These are phyloP conservation scores for Pelobates cultripes DNA, from an alignment of 2,797 vertebrate genomes.

Conservation along the genomic window DNA sequence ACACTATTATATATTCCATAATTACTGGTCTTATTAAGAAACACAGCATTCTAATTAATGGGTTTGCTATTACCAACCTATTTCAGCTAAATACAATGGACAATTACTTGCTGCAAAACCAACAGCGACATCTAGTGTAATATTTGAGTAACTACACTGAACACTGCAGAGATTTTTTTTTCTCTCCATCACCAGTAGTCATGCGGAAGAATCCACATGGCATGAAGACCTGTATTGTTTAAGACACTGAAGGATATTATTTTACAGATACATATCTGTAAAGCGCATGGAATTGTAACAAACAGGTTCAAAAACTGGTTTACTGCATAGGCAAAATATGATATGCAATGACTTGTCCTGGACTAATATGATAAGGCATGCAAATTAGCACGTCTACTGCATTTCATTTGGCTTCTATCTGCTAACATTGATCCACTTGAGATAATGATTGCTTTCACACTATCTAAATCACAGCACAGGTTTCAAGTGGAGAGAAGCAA, in stretches of 20 bases:
- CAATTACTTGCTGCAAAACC: background rate
- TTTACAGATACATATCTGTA: no score
- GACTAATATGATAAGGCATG: background rate
- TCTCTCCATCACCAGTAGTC: background rate
- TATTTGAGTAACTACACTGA: background rate
- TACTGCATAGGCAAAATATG: background rate
- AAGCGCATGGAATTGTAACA: background rate
- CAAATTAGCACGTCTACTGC: background rate
- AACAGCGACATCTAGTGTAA: slow-evolving; percentile 40
- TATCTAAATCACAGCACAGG: background rate
- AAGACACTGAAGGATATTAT: background rate
- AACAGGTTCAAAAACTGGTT: background rate
- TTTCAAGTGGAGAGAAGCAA: background rate
- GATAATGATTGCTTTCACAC: slow-evolving; percentile 1
- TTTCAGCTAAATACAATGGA: background rate
- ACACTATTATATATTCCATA: background rate
- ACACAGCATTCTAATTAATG: background rate
- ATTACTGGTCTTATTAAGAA: background rate
- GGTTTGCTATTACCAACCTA: background rate
- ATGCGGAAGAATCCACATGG: background rate
- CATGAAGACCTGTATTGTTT: background rate
- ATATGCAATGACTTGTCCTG: background rate
- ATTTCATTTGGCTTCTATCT: background rate
- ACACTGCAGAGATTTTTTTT: background rate
- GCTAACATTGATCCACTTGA: slow-evolving; percentile 3